phyloP scores from a whole-genome alignment of 23 tunicate genomes.

The Halocynthia aurantium region DNA sequence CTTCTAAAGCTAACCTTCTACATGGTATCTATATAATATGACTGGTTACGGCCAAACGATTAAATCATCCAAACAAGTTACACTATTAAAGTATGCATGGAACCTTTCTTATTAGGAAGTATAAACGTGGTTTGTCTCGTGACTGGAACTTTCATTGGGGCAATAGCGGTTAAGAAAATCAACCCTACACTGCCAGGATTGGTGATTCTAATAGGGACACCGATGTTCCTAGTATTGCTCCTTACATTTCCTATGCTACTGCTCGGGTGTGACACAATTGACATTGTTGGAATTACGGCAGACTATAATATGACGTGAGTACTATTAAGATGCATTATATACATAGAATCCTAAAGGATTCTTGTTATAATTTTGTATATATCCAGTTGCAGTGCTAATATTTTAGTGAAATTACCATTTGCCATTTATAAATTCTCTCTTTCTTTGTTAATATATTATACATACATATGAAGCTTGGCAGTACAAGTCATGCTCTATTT shows the following conservation, averaged over 20 bases:
- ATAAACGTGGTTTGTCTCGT: slow-evolving; percentile 42
- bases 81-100: neutral
- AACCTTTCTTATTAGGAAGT: slow-evolving; percentile 20
- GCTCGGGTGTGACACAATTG: slow-evolving; percentile 41
- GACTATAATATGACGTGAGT: too few species aligned
- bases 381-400: too few species aligned
- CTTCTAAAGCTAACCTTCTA: slow-evolving; percentile 23
- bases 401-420: too few species aligned
- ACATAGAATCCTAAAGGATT: too few species aligned
- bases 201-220: neutral
- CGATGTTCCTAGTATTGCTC: neutral
- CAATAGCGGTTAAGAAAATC: slow-evolving; percentile 23
- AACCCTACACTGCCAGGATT: slow-evolving; percentile 26
- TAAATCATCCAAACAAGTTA: neutral
- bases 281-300: slow-evolving; percentile 43
- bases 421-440: too few species aligned
- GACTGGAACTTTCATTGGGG: slow-evolving; percentile 50
- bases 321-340: too few species aligned
- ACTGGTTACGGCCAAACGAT: neutral
- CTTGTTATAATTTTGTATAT: too few species aligned
- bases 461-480: too few species aligned
- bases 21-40: neutral
- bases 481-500: too few species aligned
- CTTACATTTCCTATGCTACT: slow-evolving; percentile 10
- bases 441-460: slow-evolving; percentile 4